Evolutionary conservation across 2,888 invertebrate genomes (phyloP), one percentile per base, ranked within the genome.

Genomic region (Nephrotoma appendiculata): DNA sequence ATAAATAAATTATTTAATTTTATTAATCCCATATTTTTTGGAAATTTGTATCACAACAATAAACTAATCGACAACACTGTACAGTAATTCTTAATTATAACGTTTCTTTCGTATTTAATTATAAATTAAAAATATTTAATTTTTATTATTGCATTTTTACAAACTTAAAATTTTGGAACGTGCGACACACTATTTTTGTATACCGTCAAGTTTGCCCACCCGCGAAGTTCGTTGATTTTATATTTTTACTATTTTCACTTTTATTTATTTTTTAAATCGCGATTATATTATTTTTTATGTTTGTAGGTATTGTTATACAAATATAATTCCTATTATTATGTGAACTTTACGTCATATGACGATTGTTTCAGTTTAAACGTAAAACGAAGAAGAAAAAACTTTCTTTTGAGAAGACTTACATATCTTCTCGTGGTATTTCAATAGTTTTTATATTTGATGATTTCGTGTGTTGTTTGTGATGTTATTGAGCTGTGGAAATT

Each of bases 1-100:
- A 84, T 42, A 42, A 84, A 84, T 84, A 84, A 84, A 41, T 83
- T 83, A 83, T 83, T 83, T 41, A 83, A 83, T 84, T 84, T 84
- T n/a, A 41, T 84, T 42, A 71, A 31, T 71, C 9, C 71, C 71
- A 71, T 71, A 31, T 31, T 31, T 31, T 71, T 71, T 71, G 0
- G 71, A 31, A 71, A 31, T 9, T 15, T 19, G 15, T 52, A 52
- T 15, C 15, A 6, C n/a, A 52, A 15, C 15, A 5, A 52, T 15
- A 15, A 5, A 52, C 71, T 31, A 31, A 31, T 31, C 31, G 31
- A 31, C 31, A 31, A 9, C 71, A 71, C 71, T 15, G 15, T 15
- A n/a, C 12, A 42, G 15, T 83, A 83, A 83, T 12, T 83, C 5
- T 85, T 19, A 57, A 41, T 42, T 7, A 42, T 12, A 43, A 42